A percentile compares a stretch with the other conserved stretches of the same genome.
phyloP scores from a whole-genome alignment of 2,797 vertebrate species.

The Danionella dracula region DNA sequence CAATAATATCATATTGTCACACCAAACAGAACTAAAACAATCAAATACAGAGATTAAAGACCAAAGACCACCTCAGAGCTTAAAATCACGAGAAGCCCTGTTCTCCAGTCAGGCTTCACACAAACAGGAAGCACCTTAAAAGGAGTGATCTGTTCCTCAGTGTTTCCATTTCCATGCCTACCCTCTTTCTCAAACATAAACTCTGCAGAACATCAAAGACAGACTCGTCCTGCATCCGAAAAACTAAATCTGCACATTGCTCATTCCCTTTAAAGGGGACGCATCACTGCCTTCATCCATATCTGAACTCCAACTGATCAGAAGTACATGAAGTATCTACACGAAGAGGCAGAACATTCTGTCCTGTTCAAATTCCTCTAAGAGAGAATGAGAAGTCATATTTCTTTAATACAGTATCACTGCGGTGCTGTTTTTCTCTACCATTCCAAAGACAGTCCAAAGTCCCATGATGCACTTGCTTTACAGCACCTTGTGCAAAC shows the following conservation, averaged over 20 bases:
- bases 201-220: neutral
- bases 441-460: conserved; percentile 3
- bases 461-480: neutral
- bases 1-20: no score
- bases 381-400: no score
- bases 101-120: neutral
- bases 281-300: no score
- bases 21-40: no score
- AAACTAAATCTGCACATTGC: neutral
- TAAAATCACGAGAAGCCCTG: neutral
- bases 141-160: neutral
- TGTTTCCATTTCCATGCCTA: neutral
- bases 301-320: neutral
- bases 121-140: conserved; percentile 15
- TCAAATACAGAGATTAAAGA: no score
- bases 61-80: no score
- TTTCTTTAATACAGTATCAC: neutral
- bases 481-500: conserved; percentile 4
- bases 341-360: no score
- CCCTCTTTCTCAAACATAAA: neutral
- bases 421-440: neutral
- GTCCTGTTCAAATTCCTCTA: neutral
- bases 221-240: neutral
- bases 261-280: neutral
- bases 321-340: neutral